Percentiles rank a stretch among this genome's conserved stretches.
phyloP scores from a whole-genome alignment of 2,113 vertebrate genomes.

The Leucopsar rothschildi region DNA sequence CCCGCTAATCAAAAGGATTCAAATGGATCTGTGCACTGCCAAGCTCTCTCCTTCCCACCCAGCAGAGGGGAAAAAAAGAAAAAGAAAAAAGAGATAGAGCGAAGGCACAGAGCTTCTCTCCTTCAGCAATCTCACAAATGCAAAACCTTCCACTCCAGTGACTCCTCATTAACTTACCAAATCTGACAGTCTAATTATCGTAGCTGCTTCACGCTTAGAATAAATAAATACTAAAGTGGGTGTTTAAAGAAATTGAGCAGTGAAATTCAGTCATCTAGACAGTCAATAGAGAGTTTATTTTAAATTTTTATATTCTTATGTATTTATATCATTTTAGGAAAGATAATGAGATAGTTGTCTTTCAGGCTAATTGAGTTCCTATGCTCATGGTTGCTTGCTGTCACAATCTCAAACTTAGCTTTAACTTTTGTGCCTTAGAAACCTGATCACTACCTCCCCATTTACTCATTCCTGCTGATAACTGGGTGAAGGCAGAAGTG shows the following conservation, averaged over 20 bases:
- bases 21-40: constrained; percentile 52
- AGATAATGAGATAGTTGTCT: constrained; percentile 78
- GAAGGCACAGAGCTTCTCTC: constrained; percentile 46
- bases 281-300: constrained; percentile 79
- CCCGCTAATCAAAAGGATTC: constrained; percentile 74
- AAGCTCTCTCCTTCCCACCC: constrained; percentile 66
- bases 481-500: constrained; percentile 42
- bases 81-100: constrained; percentile 51
- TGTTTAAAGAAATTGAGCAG: constrained; percentile 74
- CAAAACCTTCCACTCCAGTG: constrained; percentile 72
- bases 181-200: constrained; percentile 84
- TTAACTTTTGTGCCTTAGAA: constrained; percentile 73
- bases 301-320: constrained; percentile 74
- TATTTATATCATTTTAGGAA: constrained; percentile 73
- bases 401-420: constrained; percentile 72
- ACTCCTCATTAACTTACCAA: constrained; percentile 80
- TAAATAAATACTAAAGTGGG: constrained; percentile 83
- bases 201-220: constrained; percentile 74
- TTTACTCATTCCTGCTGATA: constrained; percentile 63
- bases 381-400: constrained; percentile 62
- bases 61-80: constrained; percentile 39
- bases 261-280: constrained; percentile 75
- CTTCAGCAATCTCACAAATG: constrained; percentile 67
- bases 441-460: constrained; percentile 62
- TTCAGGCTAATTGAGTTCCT: constrained; percentile 76